These are phyloP conservation scores for Hippotragus niger DNA, from an alignment of 2,113 vertebrate species.

Conservation along the genomic window DNA sequence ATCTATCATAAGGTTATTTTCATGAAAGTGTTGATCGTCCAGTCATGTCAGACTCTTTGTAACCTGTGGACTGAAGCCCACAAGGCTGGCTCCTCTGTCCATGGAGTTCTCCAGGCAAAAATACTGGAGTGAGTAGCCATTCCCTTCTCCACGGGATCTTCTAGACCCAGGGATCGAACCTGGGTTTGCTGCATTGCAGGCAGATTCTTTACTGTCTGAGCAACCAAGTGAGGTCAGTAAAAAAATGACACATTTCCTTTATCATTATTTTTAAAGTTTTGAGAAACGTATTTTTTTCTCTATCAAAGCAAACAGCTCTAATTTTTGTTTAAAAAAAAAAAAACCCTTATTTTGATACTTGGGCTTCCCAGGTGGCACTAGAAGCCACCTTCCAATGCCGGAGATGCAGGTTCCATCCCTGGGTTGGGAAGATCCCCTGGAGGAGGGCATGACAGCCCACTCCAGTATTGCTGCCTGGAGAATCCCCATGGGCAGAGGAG, in stretches of 20 bases:
- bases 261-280: background rate
- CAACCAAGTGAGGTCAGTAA: background rate
- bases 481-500: background rate
- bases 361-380: background rate
- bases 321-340: background rate
- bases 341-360: background rate
- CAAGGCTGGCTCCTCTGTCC: background rate
- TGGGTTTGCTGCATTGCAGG: background rate
- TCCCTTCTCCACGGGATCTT: background rate
- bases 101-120: background rate
- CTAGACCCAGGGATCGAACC: background rate
- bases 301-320: background rate
- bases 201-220: background rate
- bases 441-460: background rate
- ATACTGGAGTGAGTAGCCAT: background rate
- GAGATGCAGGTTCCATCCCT: background rate
- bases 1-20: background rate
- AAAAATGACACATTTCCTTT: background rate
- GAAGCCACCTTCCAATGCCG: background rate
- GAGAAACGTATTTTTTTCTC: background rate
- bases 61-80: background rate
- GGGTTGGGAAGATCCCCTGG: background rate
- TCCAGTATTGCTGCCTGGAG: background rate
- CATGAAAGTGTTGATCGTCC: background rate
- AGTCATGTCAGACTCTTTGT: background rate